phyloP scores from a whole-genome alignment of 64 coral and sea anemone genomes.

The Montipora efflorescens region DNA sequence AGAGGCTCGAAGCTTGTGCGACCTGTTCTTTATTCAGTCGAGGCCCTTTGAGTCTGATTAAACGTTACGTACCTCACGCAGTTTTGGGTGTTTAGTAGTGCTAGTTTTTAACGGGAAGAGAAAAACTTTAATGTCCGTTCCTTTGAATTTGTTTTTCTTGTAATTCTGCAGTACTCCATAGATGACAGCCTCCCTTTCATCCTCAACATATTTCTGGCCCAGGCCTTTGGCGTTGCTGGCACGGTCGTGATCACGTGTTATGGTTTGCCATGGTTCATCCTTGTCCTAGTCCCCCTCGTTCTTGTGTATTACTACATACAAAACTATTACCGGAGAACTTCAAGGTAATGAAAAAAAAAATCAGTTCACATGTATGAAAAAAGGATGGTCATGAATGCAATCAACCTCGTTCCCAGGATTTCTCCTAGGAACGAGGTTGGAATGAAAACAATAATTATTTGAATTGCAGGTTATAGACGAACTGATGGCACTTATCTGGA shows the following conservation, averaged over 20 bases:
- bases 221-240: constrained; percentile 89
- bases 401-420: too few relatives aligned
- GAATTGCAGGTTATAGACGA: too few relatives aligned
- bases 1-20: too few relatives aligned
- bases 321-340: constrained; percentile 94
- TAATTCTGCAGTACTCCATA: constrained; percentile 83
- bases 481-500: too few relatives aligned
- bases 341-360: constrained; percentile 57
- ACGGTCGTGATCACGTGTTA: constrained; percentile 97
- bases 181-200: constrained; percentile 98
- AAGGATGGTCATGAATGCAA: too few relatives aligned
- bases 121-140: background rate
- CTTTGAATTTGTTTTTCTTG: background rate
- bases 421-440: too few relatives aligned
- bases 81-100: too few relatives aligned
- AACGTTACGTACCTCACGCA: too few relatives aligned
- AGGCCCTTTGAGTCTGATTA: too few relatives aligned
- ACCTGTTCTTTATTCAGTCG: too few relatives aligned
- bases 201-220: constrained; percentile 96
- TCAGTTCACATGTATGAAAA: background rate
- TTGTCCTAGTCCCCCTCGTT: constrained; percentile 88
- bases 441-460: too few relatives aligned
- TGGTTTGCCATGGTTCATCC: constrained; percentile 92
- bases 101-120: too few relatives aligned
- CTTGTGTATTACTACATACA: constrained; percentile 95